These are phyloP conservation scores for Phrynosoma blainvillii DNA, from an alignment of 2,113 vertebrate species.

Conservation along the genomic window DNA sequence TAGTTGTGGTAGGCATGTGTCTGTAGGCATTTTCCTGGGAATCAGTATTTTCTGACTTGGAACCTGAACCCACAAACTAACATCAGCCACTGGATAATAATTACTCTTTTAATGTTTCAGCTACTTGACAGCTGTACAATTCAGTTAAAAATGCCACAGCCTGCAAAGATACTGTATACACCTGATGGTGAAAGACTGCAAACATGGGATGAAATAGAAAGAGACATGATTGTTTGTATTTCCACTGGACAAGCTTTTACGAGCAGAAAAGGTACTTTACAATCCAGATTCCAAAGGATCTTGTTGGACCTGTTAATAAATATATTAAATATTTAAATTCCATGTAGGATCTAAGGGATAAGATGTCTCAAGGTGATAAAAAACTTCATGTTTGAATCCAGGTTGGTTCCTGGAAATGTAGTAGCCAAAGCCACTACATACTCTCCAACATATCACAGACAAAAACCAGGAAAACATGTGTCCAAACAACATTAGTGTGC, in stretches of 20 bases:
- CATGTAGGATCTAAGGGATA: background rate
- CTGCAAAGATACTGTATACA: conserved; percentile 47
- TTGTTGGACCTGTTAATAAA: background rate
- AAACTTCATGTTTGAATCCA: conserved; percentile 5
- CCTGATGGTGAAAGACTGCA: conserved; percentile 25
- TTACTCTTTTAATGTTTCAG: conserved; percentile 35
- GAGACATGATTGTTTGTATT: conserved; percentile 55
- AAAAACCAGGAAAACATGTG: too few relatives aligned
- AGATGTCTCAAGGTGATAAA: background rate
- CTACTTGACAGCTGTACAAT: conserved; percentile 54
- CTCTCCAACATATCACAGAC: too few relatives aligned
- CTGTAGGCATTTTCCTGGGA: background rate
- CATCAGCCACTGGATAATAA: background rate
- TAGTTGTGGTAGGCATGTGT: background rate
- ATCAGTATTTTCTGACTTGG: background rate
- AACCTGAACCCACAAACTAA: background rate
- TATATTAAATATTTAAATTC: background rate
- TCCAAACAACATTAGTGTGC: too few relatives aligned
- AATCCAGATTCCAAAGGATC: background rate
- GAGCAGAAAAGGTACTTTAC: conserved; percentile 57
- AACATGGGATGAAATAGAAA: conserved; percentile 52
- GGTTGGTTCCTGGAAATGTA: background rate
- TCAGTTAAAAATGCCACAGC: conserved; percentile 50
- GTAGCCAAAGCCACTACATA: too few relatives aligned
- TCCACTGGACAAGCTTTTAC: conserved; percentile 58